Conservation (phyloP, 2,113 vertebrate species). For the Loxodonta africana region DNA sequence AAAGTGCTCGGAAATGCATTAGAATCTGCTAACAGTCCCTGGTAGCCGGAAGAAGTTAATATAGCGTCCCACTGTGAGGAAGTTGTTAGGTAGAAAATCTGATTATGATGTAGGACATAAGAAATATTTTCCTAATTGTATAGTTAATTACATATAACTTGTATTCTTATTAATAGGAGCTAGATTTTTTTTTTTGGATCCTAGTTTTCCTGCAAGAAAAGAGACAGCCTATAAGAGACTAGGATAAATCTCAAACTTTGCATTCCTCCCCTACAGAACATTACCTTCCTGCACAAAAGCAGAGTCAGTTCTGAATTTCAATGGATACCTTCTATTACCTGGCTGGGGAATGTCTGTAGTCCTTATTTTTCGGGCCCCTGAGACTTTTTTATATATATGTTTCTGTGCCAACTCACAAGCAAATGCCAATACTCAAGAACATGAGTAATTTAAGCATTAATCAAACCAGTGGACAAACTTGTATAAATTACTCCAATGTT, state of each 20-base stretch:
- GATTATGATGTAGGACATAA: neutral
- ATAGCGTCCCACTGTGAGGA: neutral
- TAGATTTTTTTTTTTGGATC: neutral
- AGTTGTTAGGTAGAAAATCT: neutral
- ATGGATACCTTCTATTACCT: neutral
- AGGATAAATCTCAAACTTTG: neutral
- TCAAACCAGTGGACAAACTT: neutral
- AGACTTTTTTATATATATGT: neutral
- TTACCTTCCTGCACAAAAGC: neutral
- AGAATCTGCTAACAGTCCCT: neutral
- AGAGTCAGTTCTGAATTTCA: neutral
- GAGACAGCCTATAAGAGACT: neutral
- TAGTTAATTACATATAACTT: neutral
- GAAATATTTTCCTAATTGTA: neutral
- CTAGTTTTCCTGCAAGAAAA: conserved; percentile 26
- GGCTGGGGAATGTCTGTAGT: neutral
- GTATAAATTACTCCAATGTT: neutral
- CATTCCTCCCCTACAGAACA: neutral
- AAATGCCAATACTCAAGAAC: neutral
- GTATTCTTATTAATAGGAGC: neutral
- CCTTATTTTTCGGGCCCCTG: neutral
- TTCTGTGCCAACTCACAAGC: neutral
- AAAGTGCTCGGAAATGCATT: neutral
- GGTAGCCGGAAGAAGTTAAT: neutral
- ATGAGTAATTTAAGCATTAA: neutral